Evolutionary conservation across 2,797 vertebrate genomes (phyloP).

Genomic region (Bryconaethiops microstoma): DNA sequence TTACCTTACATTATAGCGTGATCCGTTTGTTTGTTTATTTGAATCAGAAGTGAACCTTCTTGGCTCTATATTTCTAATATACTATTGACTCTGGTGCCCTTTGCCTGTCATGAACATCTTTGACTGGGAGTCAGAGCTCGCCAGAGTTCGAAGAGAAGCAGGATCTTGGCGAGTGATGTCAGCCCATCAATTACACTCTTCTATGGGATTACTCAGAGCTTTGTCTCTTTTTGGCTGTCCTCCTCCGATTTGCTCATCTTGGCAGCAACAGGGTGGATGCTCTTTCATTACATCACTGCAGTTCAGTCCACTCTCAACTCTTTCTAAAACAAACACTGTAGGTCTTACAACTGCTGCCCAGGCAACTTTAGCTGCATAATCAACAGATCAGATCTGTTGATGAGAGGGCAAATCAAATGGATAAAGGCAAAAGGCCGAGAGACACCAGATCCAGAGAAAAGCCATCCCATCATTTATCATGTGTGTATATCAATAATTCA

Average conservation of each 20-base stretch:
- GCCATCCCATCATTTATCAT: slow-evolving; percentile 13
- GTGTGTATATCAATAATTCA: slow-evolving; percentile 74
- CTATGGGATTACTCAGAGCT: slow-evolving; percentile 20
- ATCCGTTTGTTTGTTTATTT: neutral
- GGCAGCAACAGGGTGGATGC: slow-evolving; percentile 9
- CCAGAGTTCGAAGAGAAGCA: neutral
- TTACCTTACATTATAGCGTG: neutral
- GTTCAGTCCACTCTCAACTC: slow-evolving; percentile 42
- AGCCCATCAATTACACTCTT: slow-evolving; percentile 11
- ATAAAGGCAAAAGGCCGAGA: slow-evolving; percentile 62
- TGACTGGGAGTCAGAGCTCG: neutral
- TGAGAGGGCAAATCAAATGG: slow-evolving; percentile 62
- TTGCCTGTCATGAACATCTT: neutral
- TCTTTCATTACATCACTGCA: slow-evolving; percentile 31
- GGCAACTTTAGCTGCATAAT: slow-evolving; percentile 58
- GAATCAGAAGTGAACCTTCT: neutral
- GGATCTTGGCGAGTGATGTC: slow-evolving; percentile 5
- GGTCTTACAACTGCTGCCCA: slow-evolving; percentile 60
- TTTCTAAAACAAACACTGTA: slow-evolving; percentile 57
- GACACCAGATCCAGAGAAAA: slow-evolving; percentile 62
- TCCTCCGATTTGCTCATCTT: slow-evolving; percentile 39
- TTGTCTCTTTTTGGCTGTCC: slow-evolving; percentile 51
- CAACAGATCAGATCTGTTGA: slow-evolving; percentile 66
- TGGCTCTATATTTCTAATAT: neutral
- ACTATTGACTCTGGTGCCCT: neutral